Percentiles rank a stretch among this genome's conserved stretches.
These are phyloP conservation scores for Narcine bancroftii DNA, from an alignment of 2,113 vertebrate species.

Conservation along the genomic window DNA sequence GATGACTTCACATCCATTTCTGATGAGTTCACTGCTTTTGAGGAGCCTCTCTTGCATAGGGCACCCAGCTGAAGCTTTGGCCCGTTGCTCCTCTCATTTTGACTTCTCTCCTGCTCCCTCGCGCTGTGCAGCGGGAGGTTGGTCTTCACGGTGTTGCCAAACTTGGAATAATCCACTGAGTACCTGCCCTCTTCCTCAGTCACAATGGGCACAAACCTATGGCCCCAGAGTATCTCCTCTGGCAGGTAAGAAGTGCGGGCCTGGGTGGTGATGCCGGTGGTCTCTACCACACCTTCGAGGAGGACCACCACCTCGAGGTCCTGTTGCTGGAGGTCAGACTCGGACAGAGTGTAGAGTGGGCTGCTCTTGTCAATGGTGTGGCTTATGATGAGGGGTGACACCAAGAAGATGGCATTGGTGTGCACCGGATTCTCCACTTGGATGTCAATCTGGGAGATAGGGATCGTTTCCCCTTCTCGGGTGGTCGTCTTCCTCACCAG, in stretches of 20 bases:
- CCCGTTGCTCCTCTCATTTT: slow-evolving; percentile 44
- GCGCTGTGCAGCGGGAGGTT: slow-evolving; percentile 62
- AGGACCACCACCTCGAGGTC: slow-evolving; percentile 69
- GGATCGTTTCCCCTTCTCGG: slow-evolving; percentile 64
- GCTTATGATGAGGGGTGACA: slow-evolving; percentile 69
- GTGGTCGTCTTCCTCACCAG: slow-evolving; percentile 66
- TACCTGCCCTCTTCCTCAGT: slow-evolving; percentile 65
- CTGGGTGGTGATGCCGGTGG: slow-evolving; percentile 71
- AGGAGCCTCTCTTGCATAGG: not conserved
- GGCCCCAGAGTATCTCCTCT: slow-evolving; percentile 70
- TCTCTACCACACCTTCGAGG: slow-evolving; percentile 72
- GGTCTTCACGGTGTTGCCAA: slow-evolving; percentile 63
- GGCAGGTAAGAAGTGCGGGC: slow-evolving; percentile 69
- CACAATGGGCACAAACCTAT: slow-evolving; percentile 69
- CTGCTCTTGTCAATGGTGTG: slow-evolving; percentile 68
- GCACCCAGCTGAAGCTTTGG: not conserved
- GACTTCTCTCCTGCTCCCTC: slow-evolving; percentile 50
- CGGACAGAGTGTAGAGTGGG: slow-evolving; percentile 63
- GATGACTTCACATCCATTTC: not conserved
- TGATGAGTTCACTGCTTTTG: not conserved
- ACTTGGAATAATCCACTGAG: slow-evolving; percentile 73
- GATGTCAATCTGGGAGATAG: slow-evolving; percentile 68
- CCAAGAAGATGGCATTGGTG: slow-evolving; percentile 69
- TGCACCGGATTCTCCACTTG: slow-evolving; percentile 72
- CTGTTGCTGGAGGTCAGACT: slow-evolving; percentile 54